A percentile compares a stretch with the other conserved stretches of the same genome.
Conservation (phyloP, 2,113 vertebrate species). For the Phalacrocorax aristotelis region DNA sequence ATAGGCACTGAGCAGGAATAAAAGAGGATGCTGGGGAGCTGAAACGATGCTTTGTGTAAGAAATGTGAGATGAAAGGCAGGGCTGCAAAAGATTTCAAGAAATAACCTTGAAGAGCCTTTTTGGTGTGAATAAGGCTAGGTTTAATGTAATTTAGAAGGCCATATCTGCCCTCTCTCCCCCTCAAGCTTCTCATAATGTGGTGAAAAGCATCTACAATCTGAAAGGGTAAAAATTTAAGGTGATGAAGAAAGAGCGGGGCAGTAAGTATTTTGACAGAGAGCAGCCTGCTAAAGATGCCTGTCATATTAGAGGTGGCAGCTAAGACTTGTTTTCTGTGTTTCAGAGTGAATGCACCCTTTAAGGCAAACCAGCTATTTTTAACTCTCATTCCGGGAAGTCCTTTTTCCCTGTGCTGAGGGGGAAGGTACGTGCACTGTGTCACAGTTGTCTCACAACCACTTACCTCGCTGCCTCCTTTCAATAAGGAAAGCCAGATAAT, state of each 20-base stretch:
- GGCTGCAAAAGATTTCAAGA: not conserved
- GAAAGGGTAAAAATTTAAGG: not conserved
- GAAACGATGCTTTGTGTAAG: not conserved
- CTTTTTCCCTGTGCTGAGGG: not conserved
- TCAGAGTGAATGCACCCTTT: not conserved
- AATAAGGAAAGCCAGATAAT: not conserved
- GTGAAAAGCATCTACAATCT: not conserved
- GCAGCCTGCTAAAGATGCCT: not conserved
- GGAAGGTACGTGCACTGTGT: not conserved
- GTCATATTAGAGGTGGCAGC: not conserved
- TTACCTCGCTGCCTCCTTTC: not conserved
- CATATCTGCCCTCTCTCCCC: not conserved
- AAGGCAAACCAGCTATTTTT: constrained; percentile 26
- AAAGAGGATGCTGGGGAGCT: not conserved
- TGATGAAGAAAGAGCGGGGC: not conserved
- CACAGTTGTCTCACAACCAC: not conserved
- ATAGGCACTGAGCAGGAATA: not conserved
- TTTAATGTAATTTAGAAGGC: not conserved
- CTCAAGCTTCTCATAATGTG: not conserved
- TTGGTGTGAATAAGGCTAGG: not conserved
- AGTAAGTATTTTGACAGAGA: not conserved
- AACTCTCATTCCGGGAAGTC: not conserved
- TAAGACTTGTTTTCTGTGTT: not conserved
- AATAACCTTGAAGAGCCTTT: not conserved
- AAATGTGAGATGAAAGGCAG: not conserved